These are phyloP conservation scores for Chrysolina oricalcia DNA, from an alignment of 2,888 invertebrate genomes.

Conservation along the genomic window DNA sequence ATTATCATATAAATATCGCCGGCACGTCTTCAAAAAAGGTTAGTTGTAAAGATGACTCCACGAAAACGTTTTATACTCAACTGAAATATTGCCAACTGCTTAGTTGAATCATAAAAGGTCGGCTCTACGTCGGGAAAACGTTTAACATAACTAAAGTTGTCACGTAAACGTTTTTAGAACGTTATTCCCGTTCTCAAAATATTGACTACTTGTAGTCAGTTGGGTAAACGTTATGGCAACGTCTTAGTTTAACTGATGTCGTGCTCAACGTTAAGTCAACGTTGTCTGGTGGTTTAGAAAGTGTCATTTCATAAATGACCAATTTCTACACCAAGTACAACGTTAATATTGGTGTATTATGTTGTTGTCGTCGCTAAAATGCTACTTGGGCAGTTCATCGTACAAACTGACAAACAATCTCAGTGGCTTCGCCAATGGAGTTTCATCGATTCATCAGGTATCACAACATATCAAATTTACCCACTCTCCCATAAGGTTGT, in stretches of 20 bases:
- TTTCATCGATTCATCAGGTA: no score
- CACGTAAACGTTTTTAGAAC: slow-evolving; percentile 29
- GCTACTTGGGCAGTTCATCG: no score
- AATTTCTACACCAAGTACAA: no score
- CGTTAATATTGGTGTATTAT: no score
- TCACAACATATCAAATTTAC: no score
- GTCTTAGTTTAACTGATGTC: slow-evolving; percentile 22
- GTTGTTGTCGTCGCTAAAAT: no score
- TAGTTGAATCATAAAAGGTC: slow-evolving; percentile 17
- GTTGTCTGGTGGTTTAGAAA: slow-evolving; percentile 12
- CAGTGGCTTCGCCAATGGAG: no score
- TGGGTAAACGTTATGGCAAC: slow-evolving; percentile 23
- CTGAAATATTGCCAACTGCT: slow-evolving; percentile 16
- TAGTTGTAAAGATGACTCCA: slow-evolving; percentile 26
- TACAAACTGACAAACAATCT: no score
- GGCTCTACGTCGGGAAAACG: slow-evolving; percentile 12
- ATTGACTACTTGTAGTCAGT: slow-evolving; percentile 16
- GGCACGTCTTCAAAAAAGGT: neutral
- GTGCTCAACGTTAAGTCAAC: slow-evolving; percentile 26
- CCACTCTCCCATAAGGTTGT: no score
- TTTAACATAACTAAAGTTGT: slow-evolving; percentile 12
- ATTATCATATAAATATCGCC: no score
- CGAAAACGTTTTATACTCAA: slow-evolving; percentile 23
- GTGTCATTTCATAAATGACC: slow-evolving; percentile 12
- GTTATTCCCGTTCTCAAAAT: no score